A percentile compares a stretch with the other conserved stretches of the same genome.
Conservation (phyloP, 2,888 invertebrate genomes). For the Eupeodes luniger region DNA sequence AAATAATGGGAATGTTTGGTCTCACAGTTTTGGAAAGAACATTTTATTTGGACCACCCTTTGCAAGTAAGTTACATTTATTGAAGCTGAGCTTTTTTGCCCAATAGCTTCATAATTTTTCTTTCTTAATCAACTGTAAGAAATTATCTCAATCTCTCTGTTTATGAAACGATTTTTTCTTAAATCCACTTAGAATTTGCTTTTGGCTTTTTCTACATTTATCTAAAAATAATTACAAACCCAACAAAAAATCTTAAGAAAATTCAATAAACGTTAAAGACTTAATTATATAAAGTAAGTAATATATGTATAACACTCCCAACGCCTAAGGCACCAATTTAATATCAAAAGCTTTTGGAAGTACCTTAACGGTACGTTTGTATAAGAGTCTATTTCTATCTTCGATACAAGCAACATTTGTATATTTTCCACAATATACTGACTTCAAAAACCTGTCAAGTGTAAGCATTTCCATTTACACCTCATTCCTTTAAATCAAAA, state of each 20-base stretch:
- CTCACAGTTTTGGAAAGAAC: too few relatives aligned
- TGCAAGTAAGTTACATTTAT: too few relatives aligned
- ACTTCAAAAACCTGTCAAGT: slow-evolving; percentile 60
- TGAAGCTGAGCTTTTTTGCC: too few relatives aligned
- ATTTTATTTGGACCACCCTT: too few relatives aligned
- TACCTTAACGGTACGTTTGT: too few relatives aligned
- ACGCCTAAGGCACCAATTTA: slow-evolving; percentile 63
- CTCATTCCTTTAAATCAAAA: neutral
- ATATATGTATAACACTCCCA: neutral
- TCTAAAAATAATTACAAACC: neutral
- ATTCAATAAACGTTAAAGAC: slow-evolving; percentile 5
- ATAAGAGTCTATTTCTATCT: neutral
- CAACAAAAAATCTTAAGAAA: neutral
- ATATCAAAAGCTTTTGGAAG: slow-evolving; percentile 17
- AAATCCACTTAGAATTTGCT: too few relatives aligned
- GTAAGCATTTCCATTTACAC: slow-evolving; percentile 62
- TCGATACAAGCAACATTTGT: neutral
- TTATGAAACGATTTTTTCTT: too few relatives aligned
- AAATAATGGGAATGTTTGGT: too few relatives aligned
- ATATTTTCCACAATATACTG: slow-evolving; percentile 2
- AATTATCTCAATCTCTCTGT: too few relatives aligned
- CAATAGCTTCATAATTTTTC: too few relatives aligned
- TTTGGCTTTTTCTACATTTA: too few relatives aligned
- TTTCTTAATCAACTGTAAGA: too few relatives aligned
- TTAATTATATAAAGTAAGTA: slow-evolving; percentile 30